Evolutionary conservation across 2,113 vertebrate genomes (phyloP).

Genomic region (Barbus barbus): DNA sequence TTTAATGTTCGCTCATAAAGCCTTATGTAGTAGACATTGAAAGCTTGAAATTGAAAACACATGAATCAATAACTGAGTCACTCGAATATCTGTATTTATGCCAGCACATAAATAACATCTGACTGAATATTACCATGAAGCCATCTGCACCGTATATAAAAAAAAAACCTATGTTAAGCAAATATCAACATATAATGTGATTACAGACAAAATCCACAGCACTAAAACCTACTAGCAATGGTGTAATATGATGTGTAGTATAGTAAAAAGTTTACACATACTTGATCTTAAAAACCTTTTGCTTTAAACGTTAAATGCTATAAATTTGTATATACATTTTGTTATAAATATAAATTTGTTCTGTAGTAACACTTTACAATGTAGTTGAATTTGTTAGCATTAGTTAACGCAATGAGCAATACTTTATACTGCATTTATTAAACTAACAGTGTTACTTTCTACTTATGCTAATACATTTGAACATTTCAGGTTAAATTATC

Average conservation of each 20-base stretch:
- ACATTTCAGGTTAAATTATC: background rate
- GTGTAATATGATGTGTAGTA: background rate
- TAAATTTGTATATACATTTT: background rate
- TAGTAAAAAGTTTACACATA: background rate
- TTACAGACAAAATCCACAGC: background rate
- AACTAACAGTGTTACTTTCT: background rate
- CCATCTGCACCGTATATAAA: background rate
- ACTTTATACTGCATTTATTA: background rate
- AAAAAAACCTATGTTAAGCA: too few species aligned
- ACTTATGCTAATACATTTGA: background rate
- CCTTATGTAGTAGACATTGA: background rate
- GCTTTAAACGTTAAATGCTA: background rate
- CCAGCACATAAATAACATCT: background rate
- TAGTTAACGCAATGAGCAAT: constrained; percentile 3
- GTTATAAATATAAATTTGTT: background rate
- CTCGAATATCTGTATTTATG: background rate
- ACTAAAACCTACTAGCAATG: background rate
- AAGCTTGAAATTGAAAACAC: background rate
- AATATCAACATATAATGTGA: background rate
- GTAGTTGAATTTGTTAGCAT: background rate
- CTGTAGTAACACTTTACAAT: background rate
- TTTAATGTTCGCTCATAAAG: background rate
- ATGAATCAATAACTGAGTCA: background rate
- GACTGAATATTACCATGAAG: background rate
- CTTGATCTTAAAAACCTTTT: background rate